These are phyloP conservation scores for Pseudococcus jackbeardsleyi DNA, from an alignment of 2,888 invertebrate species.

Conservation along the genomic window DNA sequence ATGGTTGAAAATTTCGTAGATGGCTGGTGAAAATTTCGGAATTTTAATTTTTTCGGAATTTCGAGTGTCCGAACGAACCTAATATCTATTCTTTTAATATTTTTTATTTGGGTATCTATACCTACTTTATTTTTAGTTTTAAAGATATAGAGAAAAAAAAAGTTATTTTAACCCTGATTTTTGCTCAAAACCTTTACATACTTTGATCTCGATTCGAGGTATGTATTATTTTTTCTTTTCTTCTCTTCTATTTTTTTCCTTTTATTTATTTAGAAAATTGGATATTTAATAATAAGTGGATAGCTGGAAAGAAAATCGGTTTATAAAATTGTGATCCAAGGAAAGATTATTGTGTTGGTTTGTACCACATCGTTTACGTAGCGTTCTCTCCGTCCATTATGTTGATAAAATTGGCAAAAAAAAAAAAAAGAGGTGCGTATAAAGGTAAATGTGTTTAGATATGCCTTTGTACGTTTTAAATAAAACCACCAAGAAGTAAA, in stretches of 20 bases:
- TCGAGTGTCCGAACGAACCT: no score
- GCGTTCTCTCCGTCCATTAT: background rate
- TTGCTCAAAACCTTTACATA: constrained; percentile 16
- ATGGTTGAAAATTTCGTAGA: no score
- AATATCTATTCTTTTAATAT: background rate
- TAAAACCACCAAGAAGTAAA: no score
- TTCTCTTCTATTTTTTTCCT: background rate
- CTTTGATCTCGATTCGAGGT: background rate
- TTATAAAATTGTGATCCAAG: background rate
- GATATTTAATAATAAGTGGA: background rate
- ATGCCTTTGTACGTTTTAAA: no score
- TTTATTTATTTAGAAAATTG: background rate
- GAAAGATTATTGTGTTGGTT: background rate
- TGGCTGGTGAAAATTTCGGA: no score
- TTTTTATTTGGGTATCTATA: background rate
- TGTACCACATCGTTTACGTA: background rate
- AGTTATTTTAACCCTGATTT: constrained; percentile 12
- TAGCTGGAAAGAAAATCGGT: background rate
- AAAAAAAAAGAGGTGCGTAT: background rate
- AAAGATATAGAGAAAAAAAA: background rate
- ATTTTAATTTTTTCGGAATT: no score
- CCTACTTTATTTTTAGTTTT: constrained; percentile 3
- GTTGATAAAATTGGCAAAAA: background rate
- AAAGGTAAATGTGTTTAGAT: background rate
- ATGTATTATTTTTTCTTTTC: background rate